Evolutionary conservation across 2,888 invertebrate species (phyloP), one percentile per base, ranked within the genome.

Genomic region (Drosophila pegasa): DNA sequence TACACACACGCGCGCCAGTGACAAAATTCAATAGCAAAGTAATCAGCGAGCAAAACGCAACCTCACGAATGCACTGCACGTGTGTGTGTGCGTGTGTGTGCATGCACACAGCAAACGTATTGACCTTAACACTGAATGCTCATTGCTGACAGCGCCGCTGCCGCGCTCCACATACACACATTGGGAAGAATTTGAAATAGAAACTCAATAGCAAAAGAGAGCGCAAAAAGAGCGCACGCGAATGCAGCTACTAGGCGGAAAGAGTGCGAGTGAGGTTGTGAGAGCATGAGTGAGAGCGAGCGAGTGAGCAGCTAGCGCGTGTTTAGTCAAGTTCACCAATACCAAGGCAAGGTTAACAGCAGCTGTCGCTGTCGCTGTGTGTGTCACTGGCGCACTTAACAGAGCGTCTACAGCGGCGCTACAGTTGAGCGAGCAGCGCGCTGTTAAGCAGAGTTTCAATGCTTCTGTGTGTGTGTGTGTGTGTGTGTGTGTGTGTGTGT

Each of bases 51-150:
- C 83, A 75, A 73, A 73, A 60, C 71, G 71, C 73, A 81, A 69
- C 56, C 75, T 75, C 75, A 80, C 56, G 55, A 41, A 48, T 68
- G 70, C 71, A 72, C 22, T 38, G 38, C 63, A 55, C 71, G 65
- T 65, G 61, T 72, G 65, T 65, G 61, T 55, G 31, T 9, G 5
- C 37, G 59, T 60, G 62, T 12, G 59, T 50, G 55, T 56, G 79
- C 55, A 61, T 56, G 79, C 55, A 61, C 41, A 68, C 71, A 74
- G 71, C 66, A 87, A 75, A 78, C 73, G 62, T 75, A 82, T 80
- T 89, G 90, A 90, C 90, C 90, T 90, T 90, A 90, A 90, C 90
- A 90, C 89, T 90, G 90, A 90, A 89, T 78, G 69, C 69, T 76
- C 69, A 65, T 64, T 71, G 67, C 57, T 64, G 54, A 37, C 54